Percentiles rank a stretch among this genome's conserved stretches.
Conservation (phyloP, 2,797 vertebrate genomes). For the Karalla daura region DNA sequence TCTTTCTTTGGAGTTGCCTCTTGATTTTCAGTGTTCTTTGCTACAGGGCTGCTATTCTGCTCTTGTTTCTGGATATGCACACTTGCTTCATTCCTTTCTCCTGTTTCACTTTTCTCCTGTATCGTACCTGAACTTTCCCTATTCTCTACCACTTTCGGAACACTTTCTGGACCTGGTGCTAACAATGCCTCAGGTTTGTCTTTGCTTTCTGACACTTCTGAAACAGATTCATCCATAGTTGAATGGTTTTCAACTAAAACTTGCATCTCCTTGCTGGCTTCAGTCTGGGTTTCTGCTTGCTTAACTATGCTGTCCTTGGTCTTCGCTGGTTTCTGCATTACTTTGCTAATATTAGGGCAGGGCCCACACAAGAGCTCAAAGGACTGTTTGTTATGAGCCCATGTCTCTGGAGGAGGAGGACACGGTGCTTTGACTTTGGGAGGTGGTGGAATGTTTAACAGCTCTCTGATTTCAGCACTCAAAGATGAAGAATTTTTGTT, state of each 20-base stretch:
- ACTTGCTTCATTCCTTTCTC: conserved; percentile 12
- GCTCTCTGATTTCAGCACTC: conserved; percentile 62
- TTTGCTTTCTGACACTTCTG: conserved; percentile 39
- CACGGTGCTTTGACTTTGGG: conserved; percentile 93
- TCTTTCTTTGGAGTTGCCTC: conserved; percentile 60
- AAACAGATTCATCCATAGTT: not conserved
- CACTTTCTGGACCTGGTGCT: conserved; percentile 8
- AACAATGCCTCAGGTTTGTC: conserved; percentile 13
- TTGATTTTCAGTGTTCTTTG: conserved; percentile 39
- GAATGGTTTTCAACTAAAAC: conserved; percentile 32
- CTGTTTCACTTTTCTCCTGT: conserved; percentile 21
- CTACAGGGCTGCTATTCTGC: conserved; percentile 11
- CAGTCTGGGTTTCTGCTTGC: conserved; percentile 45
- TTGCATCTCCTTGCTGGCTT: conserved; percentile 25
- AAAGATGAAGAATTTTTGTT: conserved; percentile 27
- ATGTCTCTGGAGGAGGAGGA: conserved; percentile 88
- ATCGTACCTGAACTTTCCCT: conserved; percentile 22
- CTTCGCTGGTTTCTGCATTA: conserved; percentile 49
- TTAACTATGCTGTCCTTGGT: conserved; percentile 30
- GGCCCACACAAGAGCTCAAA: conserved; percentile 81
- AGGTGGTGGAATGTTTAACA: conserved; percentile 90
- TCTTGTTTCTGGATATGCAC: conserved; percentile 40
- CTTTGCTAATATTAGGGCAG: conserved; percentile 48
- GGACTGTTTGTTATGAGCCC: conserved; percentile 81
- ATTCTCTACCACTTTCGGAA: conserved; percentile 20